Evolutionary conservation across 1,140 invertebrate species (phyloP).

Genomic region (Listronotus bonariensis): DNA sequence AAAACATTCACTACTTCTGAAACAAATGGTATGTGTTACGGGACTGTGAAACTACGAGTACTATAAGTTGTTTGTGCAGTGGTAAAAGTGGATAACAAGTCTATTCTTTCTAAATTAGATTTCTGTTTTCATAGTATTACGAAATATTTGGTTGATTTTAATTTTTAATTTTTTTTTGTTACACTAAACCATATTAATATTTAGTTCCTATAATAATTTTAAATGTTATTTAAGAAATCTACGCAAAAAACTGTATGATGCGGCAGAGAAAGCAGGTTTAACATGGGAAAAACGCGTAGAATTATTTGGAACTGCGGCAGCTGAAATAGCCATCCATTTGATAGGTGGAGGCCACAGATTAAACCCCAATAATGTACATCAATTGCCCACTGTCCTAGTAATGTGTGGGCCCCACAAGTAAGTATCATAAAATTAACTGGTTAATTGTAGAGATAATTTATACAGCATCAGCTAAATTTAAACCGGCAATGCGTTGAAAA

Average conservation of each 20-base stretch:
- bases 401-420: slow-evolving; percentile 71
- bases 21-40: no score
- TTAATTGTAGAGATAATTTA: no score
- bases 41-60: no score
- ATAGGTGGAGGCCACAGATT: slow-evolving; percentile 75
- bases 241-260: slow-evolving; percentile 67
- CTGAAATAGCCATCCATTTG: slow-evolving; percentile 78
- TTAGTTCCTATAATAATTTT: background rate
- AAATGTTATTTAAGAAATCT: slow-evolving; percentile 57
- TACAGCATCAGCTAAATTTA: no score
- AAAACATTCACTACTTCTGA: no score
- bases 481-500: no score
- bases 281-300: slow-evolving; percentile 72
- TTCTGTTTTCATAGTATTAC: no score
- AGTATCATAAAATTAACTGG: slow-evolving; percentile 8
- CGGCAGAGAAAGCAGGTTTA: slow-evolving; percentile 70
- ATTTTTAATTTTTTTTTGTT: no score
- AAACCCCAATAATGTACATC: slow-evolving; percentile 81
- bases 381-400: slow-evolving; percentile 76
- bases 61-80: no score
- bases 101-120: no score
- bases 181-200: background rate
- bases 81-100: no score
- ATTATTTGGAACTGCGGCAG: slow-evolving; percentile 74
- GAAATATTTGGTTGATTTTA: no score